Percentiles rank a stretch among this genome's conserved stretches.
These are phyloP conservation scores for Trochalopteron elliotii DNA, from an alignment of 2,113 vertebrate genomes.

Conservation along the genomic window DNA sequence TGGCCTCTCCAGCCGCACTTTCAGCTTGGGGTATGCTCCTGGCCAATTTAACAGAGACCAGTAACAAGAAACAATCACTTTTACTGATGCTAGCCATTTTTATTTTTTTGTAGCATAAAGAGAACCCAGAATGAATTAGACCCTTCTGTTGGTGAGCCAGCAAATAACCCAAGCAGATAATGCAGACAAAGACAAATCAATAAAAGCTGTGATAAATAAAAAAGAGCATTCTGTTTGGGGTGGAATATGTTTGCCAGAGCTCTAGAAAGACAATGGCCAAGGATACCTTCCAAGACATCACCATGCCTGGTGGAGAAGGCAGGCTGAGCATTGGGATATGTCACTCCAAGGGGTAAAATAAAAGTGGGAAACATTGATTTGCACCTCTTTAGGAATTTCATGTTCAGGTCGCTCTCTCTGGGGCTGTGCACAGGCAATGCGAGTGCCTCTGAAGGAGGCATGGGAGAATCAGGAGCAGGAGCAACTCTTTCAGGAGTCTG, in stretches of 20 bases:
- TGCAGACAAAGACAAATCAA: slow-evolving; percentile 11
- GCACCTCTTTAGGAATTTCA: neutral
- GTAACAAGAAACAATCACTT: neutral
- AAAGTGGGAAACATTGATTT: neutral
- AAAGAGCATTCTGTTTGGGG: neutral
- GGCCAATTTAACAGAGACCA: neutral
- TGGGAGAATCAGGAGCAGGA: neutral
- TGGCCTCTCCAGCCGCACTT: neutral
- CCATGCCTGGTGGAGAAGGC: neutral
- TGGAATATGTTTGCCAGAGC: neutral
- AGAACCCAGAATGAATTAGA: neutral
- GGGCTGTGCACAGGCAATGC: neutral
- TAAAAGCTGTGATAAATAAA: slow-evolving; percentile 10
- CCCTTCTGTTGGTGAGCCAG: neutral
- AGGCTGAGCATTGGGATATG: neutral
- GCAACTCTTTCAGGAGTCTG: neutral
- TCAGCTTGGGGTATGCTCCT: neutral
- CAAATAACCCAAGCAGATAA: neutral
- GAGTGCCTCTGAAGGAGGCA: neutral
- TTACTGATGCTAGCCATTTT: neutral
- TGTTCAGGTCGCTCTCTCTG: neutral
- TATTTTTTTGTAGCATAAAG: neutral
- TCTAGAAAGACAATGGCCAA: neutral
- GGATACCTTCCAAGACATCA: neutral
- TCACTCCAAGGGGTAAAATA: neutral